Evolutionary conservation across 2,797 vertebrate genomes (phyloP).

Genomic region (Balearica regulorum): DNA sequence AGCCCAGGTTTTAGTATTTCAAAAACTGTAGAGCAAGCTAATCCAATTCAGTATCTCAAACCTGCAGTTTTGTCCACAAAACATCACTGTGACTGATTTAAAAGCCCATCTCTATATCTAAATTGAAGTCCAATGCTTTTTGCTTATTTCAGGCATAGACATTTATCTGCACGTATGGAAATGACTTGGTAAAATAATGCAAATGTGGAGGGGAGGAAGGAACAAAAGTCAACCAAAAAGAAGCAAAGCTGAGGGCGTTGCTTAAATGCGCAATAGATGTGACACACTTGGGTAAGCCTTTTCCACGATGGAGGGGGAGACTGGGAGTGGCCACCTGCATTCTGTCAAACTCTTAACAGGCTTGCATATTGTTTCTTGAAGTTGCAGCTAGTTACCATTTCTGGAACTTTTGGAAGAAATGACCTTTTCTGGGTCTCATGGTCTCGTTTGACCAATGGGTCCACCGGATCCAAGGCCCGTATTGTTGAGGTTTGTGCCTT

Average conservation of each 20-base stretch:
- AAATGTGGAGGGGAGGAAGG: background rate
- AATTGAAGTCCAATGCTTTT: background rate
- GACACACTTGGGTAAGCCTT: background rate
- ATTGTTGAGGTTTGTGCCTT: background rate
- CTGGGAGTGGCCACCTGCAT: background rate
- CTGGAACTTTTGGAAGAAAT: background rate
- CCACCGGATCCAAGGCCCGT: background rate
- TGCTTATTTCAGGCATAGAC: background rate
- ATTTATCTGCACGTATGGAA: background rate
- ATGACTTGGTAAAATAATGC: background rate
- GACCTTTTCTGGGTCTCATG: background rate
- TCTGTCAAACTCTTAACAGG: background rate
- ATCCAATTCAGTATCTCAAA: background rate
- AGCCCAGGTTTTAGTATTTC: background rate
- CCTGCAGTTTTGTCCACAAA: background rate
- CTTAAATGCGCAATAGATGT: background rate
- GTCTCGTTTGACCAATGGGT: background rate
- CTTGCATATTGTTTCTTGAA: background rate
- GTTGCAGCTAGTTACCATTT: background rate
- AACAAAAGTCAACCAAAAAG: background rate
- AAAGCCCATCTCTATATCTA: background rate
- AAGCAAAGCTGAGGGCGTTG: background rate
- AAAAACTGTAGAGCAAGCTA: background rate
- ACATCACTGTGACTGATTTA: fast-evolving
- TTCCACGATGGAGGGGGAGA: background rate